phyloP scores from a whole-genome alignment of 1,140 invertebrate species.

The Elysia chlorotica region DNA sequence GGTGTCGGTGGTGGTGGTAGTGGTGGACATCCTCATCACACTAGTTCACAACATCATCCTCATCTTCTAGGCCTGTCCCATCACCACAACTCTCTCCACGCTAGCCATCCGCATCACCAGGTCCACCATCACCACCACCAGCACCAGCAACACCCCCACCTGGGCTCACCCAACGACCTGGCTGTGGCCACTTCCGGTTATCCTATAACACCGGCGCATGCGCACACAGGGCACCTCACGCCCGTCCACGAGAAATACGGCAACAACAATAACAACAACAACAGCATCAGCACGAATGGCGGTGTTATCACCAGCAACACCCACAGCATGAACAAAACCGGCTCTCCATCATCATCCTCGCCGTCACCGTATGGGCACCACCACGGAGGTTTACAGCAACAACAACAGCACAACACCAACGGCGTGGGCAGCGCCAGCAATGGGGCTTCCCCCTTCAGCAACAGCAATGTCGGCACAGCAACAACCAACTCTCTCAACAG shows the following conservation, averaged over 20 bases:
- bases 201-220: slow-evolving; percentile 8
- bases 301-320: no score
- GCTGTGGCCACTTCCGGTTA: neutral
- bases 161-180: slow-evolving; percentile 12
- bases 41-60: no score
- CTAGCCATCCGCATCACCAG: no score
- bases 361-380: slow-evolving; percentile 9
- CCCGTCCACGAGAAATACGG: slow-evolving; percentile 8
- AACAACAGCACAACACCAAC: neutral
- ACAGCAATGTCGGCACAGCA: neutral
- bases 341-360: slow-evolving; percentile 1
- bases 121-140: neutral
- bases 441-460: neutral
- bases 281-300: no score
- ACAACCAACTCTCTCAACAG: neutral
- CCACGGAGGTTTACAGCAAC: no score
- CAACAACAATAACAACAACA: slow-evolving; percentile 13
- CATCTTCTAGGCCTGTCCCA: no score
- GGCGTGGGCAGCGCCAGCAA: neutral
- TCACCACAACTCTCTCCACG: no score
- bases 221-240: neutral
- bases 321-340: neutral
- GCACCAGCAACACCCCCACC: neutral
- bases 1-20: no score
- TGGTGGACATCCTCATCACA: no score